phyloP scores from a whole-genome alignment of 1,140 invertebrate genomes.

The Physella acuta region DNA sequence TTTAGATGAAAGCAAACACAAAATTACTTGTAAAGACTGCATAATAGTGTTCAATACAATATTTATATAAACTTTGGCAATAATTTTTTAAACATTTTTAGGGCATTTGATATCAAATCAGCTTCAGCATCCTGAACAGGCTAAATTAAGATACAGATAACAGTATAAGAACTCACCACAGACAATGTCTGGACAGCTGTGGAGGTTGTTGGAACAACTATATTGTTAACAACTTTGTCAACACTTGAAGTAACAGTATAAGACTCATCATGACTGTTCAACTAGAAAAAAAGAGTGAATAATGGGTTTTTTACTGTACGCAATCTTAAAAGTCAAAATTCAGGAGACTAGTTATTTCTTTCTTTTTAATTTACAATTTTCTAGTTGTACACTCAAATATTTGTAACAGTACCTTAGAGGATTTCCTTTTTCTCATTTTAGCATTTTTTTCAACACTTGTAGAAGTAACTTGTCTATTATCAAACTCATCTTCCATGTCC shows the following conservation, averaged over 20 bases:
- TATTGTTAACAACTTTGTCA: constrained; percentile 14
- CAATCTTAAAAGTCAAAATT: too few relatives aligned
- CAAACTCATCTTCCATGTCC: constrained; percentile 18
- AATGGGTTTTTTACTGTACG: too few relatives aligned
- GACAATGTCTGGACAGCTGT: constrained; percentile 2
- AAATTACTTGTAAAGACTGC: too few relatives aligned
- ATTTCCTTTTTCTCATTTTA: constrained; percentile 9
- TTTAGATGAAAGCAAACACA: too few relatives aligned
- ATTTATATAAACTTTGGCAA: too few relatives aligned
- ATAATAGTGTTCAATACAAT: too few relatives aligned
- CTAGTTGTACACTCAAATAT: not conserved
- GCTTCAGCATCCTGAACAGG: not conserved
- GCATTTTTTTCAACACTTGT: constrained; percentile 55
- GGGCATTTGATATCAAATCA: not conserved
- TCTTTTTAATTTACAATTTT: too few relatives aligned
- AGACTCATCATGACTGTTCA: constrained; percentile 19
- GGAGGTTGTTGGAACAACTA: not conserved
- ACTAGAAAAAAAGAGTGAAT: not conserved
- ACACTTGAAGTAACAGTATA: constrained; percentile 20
- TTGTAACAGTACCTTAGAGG: constrained; percentile 8
- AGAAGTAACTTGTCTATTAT: constrained; percentile 42
- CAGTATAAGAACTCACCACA: constrained; percentile 1
- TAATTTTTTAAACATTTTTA: not conserved
- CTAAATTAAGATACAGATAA: not conserved
- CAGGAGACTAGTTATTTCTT: too few relatives aligned